A percentile compares a stretch with the other conserved stretches of the same genome.
Evolutionary conservation across 2,888 invertebrate genomes (phyloP).

Genomic region (Cacoxenus indagator): DNA sequence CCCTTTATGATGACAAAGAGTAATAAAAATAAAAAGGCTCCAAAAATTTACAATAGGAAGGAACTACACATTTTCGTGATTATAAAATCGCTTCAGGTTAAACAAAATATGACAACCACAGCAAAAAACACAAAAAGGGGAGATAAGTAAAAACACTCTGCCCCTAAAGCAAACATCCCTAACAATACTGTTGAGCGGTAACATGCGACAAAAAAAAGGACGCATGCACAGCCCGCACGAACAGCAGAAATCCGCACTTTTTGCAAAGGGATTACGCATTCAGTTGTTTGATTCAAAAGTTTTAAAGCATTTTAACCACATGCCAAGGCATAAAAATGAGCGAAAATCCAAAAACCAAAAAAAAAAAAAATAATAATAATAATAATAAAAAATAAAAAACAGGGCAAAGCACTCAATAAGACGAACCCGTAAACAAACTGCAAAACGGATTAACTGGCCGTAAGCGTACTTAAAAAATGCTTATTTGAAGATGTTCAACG

Average conservation of each 20-base stretch:
- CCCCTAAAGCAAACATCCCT: background rate
- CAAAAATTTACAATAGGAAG: background rate
- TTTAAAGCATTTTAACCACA: slow-evolving; percentile 25
- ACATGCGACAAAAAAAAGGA: background rate
- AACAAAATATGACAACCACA: background rate
- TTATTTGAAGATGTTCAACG: slow-evolving; percentile 19
- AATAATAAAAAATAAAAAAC: slow-evolving; percentile 7
- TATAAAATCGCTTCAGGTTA: background rate
- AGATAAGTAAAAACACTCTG: background rate
- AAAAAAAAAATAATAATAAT: slow-evolving; percentile 10
- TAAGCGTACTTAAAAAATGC: slow-evolving; percentile 23
- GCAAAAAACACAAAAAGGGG: background rate
- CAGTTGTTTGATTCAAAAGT: slow-evolving; percentile 14
- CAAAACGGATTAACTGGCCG: slow-evolving; percentile 27
- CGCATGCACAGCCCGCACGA: background rate
- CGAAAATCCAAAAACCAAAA: slow-evolving; percentile 2
- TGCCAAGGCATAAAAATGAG: background rate
- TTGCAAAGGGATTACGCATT: slow-evolving; percentile 13
- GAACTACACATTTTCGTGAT: background rate
- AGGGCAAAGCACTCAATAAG: background rate
- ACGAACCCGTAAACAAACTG: slow-evolving; percentile 16
- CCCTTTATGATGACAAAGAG: background rate
- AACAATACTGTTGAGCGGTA: background rate
- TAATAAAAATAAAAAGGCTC: background rate
- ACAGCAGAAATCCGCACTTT: background rate